Percentiles rank a stretch among this genome's conserved stretches.
Evolutionary conservation across 1,140 invertebrate genomes (phyloP).

Genomic region (Trachymyrmex cornetzi): DNA sequence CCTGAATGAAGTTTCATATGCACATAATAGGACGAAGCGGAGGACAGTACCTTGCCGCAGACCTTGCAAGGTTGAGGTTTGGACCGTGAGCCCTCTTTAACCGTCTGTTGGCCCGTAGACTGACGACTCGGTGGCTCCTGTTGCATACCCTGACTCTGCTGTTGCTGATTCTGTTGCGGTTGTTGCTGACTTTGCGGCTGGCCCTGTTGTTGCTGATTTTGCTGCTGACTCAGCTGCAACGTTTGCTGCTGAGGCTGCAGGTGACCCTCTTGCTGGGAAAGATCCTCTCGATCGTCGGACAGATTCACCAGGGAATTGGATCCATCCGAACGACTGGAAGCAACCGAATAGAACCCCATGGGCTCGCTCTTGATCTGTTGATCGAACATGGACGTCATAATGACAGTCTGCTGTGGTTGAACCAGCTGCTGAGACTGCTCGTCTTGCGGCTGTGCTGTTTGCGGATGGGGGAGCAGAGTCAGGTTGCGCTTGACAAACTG

Average conservation of each 20-base stretch:
- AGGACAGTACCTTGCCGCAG: conserved; percentile 92
- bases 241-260: conserved; percentile 83
- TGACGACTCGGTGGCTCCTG: conserved; percentile 84
- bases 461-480: conserved; percentile 87
- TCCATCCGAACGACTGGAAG: conserved; percentile 85
- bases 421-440: conserved; percentile 73
- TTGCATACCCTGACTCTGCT: conserved; percentile 84
- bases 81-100: conserved; percentile 87
- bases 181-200: conserved; percentile 86
- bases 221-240: conserved; percentile 78
- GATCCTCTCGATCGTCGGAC: conserved; percentile 84
- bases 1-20: conserved; percentile 93
- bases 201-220: conserved; percentile 83
- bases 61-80: conserved; percentile 92
- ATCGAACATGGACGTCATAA: conserved; percentile 89
- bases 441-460: conserved; percentile 76
- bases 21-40: conserved; percentile 92
- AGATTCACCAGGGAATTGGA: conserved; percentile 85
- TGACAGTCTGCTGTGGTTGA: conserved; percentile 74
- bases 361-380: conserved; percentile 90
- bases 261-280: conserved; percentile 86
- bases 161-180: conserved; percentile 80
- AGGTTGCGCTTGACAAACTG: conserved; percentile 87
- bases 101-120: conserved; percentile 83
- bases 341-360: conserved; percentile 88